A percentile compares a stretch with the other conserved stretches of the same genome.
These are phyloP conservation scores for Scaptodrosophila lebanonensis DNA, from an alignment of 1,140 invertebrate species.

Conservation along the genomic window DNA sequence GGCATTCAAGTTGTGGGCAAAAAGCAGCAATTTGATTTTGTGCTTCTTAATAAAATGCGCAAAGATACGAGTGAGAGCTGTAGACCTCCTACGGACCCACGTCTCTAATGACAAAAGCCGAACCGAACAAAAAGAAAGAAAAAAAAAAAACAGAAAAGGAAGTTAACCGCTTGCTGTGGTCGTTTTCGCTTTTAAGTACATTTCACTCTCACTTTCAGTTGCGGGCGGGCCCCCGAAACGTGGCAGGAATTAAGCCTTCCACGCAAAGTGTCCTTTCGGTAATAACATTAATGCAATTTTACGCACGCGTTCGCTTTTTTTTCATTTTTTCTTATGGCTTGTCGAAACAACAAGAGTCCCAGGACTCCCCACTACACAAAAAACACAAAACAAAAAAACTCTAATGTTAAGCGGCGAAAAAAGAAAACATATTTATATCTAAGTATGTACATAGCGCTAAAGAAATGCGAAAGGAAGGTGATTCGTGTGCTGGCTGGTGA, in stretches of 20 bases:
- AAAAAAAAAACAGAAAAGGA: conserved; percentile 17
- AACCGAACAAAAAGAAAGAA: too few species aligned
- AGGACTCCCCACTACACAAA: too few species aligned
- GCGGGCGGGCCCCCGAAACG: conserved; percentile 9
- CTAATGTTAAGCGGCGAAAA: too few species aligned
- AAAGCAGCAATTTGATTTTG: conserved; percentile 40
- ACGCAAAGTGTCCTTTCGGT: conserved; percentile 47
- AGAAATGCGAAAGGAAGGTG: too few species aligned
- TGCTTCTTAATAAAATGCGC: conserved; percentile 24
- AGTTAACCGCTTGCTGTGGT: conserved; percentile 1
- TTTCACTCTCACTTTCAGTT: conserved; percentile 33
- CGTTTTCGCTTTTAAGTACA: conserved; percentile 41
- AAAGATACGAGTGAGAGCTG: background rate
- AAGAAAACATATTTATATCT: too few species aligned
- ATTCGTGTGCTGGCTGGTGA: too few species aligned
- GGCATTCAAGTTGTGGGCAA: conserved; percentile 6
- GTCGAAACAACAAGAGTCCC: too few species aligned
- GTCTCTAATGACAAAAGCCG: too few species aligned
- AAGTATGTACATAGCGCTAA: background rate
- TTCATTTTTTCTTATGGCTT: background rate
- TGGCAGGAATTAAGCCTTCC: conserved; percentile 48
- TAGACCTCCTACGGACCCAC: too few species aligned
- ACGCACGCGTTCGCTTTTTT: conserved; percentile 42
- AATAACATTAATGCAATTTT: conserved; percentile 61
- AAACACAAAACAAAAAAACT: too few species aligned